These are phyloP conservation scores for Eristalinus sepulchralis DNA, from an alignment of 2,888 invertebrate species.

Conservation along the genomic window DNA sequence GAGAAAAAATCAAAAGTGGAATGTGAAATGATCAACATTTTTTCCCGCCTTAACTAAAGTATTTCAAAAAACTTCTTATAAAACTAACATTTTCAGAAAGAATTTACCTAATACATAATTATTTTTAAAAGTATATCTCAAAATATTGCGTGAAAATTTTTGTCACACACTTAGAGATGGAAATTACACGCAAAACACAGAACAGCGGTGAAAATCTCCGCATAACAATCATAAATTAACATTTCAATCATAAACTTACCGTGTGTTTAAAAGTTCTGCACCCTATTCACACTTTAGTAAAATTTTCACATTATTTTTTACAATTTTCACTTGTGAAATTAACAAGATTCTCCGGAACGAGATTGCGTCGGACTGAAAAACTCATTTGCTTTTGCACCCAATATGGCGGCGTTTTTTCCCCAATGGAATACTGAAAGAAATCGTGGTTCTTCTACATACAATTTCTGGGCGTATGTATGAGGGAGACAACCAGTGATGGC, in stretches of 20 bases:
- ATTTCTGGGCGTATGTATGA: conserved; percentile 10
- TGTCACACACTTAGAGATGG: conserved; percentile 39
- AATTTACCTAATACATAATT: not conserved
- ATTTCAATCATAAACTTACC: conserved; percentile 39
- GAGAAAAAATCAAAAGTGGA: conserved; percentile 24
- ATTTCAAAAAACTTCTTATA: conserved; percentile 12
- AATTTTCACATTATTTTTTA: conserved; percentile 52
- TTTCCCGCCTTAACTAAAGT: conserved; percentile 57
- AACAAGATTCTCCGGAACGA: conserved; percentile 28
- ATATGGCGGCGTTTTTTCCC: conserved; percentile 66
- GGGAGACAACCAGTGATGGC: conserved; percentile 9
- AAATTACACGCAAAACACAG: conserved; percentile 55
- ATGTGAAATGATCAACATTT: conserved; percentile 62
- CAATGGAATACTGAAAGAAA: conserved; percentile 56
- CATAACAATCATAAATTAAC: not conserved
- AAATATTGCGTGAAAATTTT: conserved; percentile 44
- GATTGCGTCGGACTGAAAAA: conserved; percentile 43
- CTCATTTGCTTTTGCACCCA: conserved; percentile 56
- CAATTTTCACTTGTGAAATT: conserved; percentile 43
- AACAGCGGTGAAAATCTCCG: not conserved
- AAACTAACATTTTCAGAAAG: conserved; percentile 1
- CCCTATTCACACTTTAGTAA: conserved; percentile 53
- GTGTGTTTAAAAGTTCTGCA: conserved; percentile 3
- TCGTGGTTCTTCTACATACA: conserved; percentile 19
- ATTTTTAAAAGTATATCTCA: conserved; percentile 16